These are phyloP conservation scores for Ernsta delagoae DNA, from an alignment of 2,888 invertebrate genomes.

Conservation along the genomic window DNA sequence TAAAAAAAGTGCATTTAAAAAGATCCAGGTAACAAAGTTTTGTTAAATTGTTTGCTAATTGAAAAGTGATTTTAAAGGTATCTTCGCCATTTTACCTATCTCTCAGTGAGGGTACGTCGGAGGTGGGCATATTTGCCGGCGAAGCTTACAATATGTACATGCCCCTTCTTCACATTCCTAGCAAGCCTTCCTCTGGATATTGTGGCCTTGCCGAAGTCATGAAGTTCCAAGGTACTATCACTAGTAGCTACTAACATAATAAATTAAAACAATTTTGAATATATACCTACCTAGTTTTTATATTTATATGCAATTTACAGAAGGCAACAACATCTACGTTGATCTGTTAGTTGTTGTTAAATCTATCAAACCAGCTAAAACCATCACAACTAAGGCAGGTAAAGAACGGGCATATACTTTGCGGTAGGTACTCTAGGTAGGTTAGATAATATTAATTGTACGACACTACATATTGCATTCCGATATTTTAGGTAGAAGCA, in stretches of 20 bases:
- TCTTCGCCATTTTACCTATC: conserved; percentile 87
- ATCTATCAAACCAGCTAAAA: conserved; percentile 85
- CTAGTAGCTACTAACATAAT: too few relatives aligned
- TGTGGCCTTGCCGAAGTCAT: conserved; percentile 82
- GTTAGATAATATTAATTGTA: too few relatives aligned
- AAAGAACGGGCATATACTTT: conserved; percentile 14
- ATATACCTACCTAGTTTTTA: too few relatives aligned
- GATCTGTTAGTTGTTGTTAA: conserved; percentile 90
- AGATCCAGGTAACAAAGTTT: too few relatives aligned
- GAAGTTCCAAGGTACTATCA: conserved; percentile 72
- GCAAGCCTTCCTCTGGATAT: conserved; percentile 86
- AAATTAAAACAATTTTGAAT: neutral
- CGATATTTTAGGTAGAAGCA: conserved; percentile 65
- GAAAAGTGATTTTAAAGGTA: conserved; percentile 70
- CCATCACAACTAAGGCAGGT: conserved; percentile 86
- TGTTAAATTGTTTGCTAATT: too few relatives aligned
- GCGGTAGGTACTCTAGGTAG: too few relatives aligned
- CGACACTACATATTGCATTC: too few relatives aligned
- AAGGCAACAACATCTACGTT: conserved; percentile 76
- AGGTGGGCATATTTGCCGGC: conserved; percentile 85
- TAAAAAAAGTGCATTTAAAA: too few relatives aligned
- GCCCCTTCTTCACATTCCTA: conserved; percentile 86
- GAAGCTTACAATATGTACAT: conserved; percentile 76
- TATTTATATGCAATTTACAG: conserved; percentile 51
- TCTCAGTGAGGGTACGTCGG: conserved; percentile 87